These are phyloP conservation scores for Polypedilum pembai DNA, from an alignment of 1,140 invertebrate species.

Conservation along the genomic window DNA sequence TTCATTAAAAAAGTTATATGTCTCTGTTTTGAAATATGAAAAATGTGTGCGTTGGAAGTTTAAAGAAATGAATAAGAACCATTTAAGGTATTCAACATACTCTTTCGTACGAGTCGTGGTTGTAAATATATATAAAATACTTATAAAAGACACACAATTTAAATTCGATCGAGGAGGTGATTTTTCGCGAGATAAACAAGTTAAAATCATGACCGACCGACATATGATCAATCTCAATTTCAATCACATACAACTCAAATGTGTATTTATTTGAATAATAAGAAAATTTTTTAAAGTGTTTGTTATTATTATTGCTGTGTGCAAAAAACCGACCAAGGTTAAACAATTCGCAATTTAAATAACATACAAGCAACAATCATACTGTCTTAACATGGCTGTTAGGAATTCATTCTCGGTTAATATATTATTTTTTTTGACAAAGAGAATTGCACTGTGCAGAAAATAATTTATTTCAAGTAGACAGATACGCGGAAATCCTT, in stretches of 20 bases:
- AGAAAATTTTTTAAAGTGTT: not conserved
- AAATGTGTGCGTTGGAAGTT: not conserved
- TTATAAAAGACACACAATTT: too few species aligned
- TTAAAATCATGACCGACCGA: not conserved
- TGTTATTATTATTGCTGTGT: not conserved
- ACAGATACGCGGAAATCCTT: too few species aligned
- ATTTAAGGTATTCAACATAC: not conserved
- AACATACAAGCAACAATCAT: too few species aligned
- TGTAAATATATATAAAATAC: too few species aligned
- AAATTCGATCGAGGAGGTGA: too few species aligned
- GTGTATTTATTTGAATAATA: not conserved
- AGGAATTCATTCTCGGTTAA: too few species aligned
- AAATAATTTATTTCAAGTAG: too few species aligned
- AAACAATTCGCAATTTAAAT: not conserved
- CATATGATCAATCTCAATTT: conserved; percentile 13
- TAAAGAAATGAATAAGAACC: not conserved
- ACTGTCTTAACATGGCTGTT: too few species aligned
- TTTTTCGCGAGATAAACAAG: too few species aligned
- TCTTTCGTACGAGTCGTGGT: too few species aligned
- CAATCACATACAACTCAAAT: not conserved
- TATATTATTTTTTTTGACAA: too few species aligned
- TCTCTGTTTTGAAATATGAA: not conserved
- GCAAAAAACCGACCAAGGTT: not conserved
- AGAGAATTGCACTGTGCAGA: too few species aligned
- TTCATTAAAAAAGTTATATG: not conserved